Conservation (phyloP, 2,113 vertebrate species). For the Falcunculus frontatus region DNA sequence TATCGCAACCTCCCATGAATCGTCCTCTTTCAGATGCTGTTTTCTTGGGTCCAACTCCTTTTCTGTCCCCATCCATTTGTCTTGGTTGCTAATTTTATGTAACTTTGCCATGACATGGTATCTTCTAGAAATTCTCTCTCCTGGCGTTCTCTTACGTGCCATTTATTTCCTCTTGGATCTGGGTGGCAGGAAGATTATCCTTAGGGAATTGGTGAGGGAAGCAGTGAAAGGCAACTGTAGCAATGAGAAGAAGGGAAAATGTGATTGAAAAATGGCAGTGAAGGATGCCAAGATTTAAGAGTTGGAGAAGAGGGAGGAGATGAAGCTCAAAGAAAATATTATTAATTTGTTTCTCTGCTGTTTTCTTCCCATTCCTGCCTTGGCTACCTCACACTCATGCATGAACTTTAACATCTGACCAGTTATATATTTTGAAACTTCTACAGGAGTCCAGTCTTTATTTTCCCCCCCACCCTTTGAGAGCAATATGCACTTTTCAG, state of each 20-base stretch:
- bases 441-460: not conserved
- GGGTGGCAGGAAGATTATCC: not conserved
- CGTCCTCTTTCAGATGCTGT: not conserved
- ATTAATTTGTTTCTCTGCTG: not conserved
- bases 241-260: not conserved
- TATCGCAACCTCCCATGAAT: not conserved
- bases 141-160: fast-evolving
- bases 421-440: not conserved
- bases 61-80: not conserved
- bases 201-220: not conserved
- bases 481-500: not conserved
- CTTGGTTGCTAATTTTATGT: not conserved
- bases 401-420: not conserved
- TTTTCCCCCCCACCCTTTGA: too few species aligned
- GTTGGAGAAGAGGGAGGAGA: not conserved
- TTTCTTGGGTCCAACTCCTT: not conserved
- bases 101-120: not conserved
- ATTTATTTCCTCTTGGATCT: not conserved
- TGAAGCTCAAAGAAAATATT: not conserved
- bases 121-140: not conserved
- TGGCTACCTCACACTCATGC: not conserved
- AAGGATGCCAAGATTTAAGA: not conserved
- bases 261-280: not conserved
- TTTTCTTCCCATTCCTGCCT: not conserved
- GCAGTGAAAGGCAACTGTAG: not conserved